Evolutionary conservation across 2,888 invertebrate genomes (phyloP), one percentile per base, ranked within the genome.

Genomic region (Drosophila infuscata): DNA sequence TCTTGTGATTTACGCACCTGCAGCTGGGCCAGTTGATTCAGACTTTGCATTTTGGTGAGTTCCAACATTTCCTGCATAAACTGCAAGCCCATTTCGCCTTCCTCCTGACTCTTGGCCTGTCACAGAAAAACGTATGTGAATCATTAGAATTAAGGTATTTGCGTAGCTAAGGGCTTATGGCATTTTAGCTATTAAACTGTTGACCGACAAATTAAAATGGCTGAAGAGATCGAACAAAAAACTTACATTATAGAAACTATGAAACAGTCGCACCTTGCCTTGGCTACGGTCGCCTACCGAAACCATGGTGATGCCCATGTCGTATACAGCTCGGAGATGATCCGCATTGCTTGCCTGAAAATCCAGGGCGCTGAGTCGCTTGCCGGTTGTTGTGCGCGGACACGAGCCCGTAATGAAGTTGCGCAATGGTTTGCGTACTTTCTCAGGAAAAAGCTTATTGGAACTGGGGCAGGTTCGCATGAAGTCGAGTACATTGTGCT

Each of bases 61-160:
- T 98, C 97, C 1, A 98, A 95, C 98, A 99, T 98, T 94, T 99
- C 99, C 90, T 98, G 97, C 98, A 99, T 99, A 92, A 99, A 99
- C 17, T 97, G 94, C 41, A 98, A 94, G 0, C 99, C 99, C 93
- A 98, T 97, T 85, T 98, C 97, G 0, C 98, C 99, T 91, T 98
- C 97, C 82, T 96, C 96, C 0, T 96, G 94, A 12, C 97, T 96
- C 90, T 96, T 95, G 4, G 99, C 99, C 98, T 98, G 64, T 25
- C 12, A 38, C 11, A 49, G 63, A 68, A 36, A 20, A 3, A 20
- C 6, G 7, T 30, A 32, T 43, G 15, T 41, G 53, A 12, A 71
- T 61, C 2, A 48, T 32, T 30, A 6, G 20, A 20, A 56, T n/a
- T 41, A 11, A 38, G 6, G 7, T 56, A 25, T 15, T 25, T 54